Evolutionary conservation across 2,888 invertebrate species (phyloP).

Genomic region (Nymphalis urticae): DNA sequence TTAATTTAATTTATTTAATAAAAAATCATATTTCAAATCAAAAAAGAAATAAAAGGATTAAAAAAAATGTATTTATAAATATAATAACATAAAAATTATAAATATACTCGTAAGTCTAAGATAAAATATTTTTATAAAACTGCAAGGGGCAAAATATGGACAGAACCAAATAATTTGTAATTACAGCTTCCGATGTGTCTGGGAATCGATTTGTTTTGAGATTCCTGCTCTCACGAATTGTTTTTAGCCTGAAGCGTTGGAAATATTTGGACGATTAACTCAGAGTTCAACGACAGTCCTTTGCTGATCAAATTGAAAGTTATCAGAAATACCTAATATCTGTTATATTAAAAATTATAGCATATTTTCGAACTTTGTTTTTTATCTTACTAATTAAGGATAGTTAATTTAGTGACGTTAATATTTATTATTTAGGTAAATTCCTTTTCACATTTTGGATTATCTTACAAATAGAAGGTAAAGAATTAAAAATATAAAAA

Average conservation of each 20-base stretch:
- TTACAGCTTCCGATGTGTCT: constrained; percentile 20
- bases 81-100: too few relatives aligned
- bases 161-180: constrained; percentile 14
- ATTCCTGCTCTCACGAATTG: constrained; percentile 43
- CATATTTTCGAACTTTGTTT: too few relatives aligned
- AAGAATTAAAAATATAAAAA: not conserved
- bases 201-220: constrained; percentile 58
- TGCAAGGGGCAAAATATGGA: not conserved
- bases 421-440: too few relatives aligned
- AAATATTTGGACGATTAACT: constrained; percentile 29
- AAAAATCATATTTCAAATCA: too few relatives aligned
- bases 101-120: too few relatives aligned
- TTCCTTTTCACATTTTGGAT: not conserved
- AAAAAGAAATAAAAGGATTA: too few relatives aligned
- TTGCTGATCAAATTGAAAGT: constrained; percentile 12
- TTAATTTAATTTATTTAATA: too few relatives aligned
- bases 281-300: constrained; percentile 26
- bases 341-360: not conserved
- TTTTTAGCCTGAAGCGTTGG: constrained; percentile 24
- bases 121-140: not conserved
- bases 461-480: not conserved
- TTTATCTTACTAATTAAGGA: too few relatives aligned
- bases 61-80: too few relatives aligned
- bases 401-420: too few relatives aligned
- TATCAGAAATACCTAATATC: constrained; percentile 12